Conservation (phyloP, 2,888 invertebrate genomes). For the Scelioninae gen. 1 region DNA sequence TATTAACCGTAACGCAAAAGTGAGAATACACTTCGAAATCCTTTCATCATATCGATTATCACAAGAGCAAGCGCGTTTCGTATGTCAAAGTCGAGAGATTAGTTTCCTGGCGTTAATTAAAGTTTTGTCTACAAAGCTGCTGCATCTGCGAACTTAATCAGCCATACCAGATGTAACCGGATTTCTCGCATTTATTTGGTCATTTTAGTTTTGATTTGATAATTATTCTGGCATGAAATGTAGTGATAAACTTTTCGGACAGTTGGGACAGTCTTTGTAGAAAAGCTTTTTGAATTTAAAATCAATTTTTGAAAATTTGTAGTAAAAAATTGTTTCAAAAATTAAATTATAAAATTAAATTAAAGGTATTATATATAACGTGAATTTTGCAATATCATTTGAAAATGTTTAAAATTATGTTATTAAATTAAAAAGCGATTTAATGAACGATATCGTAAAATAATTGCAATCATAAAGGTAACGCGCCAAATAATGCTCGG, state of each 20-base stretch:
- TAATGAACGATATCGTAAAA: no score
- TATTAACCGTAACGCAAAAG: background rate
- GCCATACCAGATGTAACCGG: conserved; percentile 12
- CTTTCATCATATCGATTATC: conserved; percentile 48
- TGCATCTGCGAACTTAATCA: conserved; percentile 33
- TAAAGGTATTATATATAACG: no score
- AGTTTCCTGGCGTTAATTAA: conserved; percentile 47
- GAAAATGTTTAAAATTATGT: no score
- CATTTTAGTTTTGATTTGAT: background rate
- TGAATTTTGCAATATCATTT: no score
- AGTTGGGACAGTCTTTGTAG: no score
- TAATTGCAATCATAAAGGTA: background rate
- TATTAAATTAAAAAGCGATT: no score
- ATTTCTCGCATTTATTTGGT: conserved; percentile 17
- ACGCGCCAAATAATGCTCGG: background rate
- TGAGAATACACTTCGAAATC: conserved; percentile 14
- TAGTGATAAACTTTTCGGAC: background rate
- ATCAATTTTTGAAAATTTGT: no score
- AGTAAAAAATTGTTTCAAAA: no score
- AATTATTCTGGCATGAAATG: background rate
- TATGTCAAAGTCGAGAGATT: conserved; percentile 46
- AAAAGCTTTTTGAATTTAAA: no score
- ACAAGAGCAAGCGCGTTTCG: conserved; percentile 46
- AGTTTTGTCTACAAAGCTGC: conserved; percentile 43
- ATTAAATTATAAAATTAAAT: no score